A percentile compares a stretch with the other conserved stretches of the same genome.
These are phyloP conservation scores for Coccyzus lansbergi DNA, from an alignment of 2,797 vertebrate genomes.

Conservation along the genomic window DNA sequence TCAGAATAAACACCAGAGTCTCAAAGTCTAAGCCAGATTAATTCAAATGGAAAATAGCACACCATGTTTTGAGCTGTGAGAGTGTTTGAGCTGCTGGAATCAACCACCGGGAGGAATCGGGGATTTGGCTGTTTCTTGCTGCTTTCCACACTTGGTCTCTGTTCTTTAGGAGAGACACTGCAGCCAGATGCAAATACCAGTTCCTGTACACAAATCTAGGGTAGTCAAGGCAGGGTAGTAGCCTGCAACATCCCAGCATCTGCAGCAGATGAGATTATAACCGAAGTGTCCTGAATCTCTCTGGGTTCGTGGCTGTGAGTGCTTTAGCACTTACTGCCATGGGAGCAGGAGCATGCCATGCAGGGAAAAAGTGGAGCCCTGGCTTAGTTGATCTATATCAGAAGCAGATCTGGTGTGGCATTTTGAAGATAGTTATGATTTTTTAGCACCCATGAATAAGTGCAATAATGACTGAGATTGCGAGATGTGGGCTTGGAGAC, in stretches of 20 bases:
- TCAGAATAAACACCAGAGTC: neutral
- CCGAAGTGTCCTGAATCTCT: neutral
- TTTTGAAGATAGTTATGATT: neutral
- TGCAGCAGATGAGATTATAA: neutral
- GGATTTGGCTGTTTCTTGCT: neutral
- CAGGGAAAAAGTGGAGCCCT: neutral
- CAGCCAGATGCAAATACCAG: neutral
- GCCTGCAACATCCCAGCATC: neutral
- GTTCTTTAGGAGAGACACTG: neutral
- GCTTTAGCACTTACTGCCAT: neutral
- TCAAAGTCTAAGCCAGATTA: neutral
- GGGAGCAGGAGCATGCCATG: neutral
- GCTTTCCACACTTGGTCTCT: neutral
- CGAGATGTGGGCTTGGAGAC: neutral
- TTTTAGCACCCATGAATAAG: slow-evolving; percentile 9
- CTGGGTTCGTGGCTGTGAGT: neutral
- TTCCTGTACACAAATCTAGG: neutral
- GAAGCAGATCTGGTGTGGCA: neutral
- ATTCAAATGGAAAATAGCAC: neutral
- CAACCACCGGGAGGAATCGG: neutral
- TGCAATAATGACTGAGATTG: accelerated
- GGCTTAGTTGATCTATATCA: neutral
- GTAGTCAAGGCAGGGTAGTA: neutral
- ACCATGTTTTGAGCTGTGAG: neutral
- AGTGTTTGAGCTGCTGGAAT: neutral